phyloP scores from a whole-genome alignment of 2,888 invertebrate genomes.

The Nomada lathburiana region DNA sequence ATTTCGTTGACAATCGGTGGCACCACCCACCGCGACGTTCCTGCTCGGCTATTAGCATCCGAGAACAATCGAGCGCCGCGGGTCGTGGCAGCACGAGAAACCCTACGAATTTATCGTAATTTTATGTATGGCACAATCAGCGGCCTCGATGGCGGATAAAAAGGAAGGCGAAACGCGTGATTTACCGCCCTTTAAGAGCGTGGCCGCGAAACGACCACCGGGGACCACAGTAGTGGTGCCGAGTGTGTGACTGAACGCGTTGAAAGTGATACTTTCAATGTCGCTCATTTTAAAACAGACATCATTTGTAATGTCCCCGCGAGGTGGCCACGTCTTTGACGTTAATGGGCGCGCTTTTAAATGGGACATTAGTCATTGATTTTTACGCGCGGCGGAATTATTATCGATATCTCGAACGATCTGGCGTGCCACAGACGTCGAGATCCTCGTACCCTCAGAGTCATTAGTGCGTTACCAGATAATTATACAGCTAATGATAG shows the following conservation, averaged over 20 bases:
- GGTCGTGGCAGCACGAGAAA: slow-evolving; percentile 75
- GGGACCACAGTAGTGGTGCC: slow-evolving; percentile 50
- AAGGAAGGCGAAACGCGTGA: slow-evolving; percentile 76
- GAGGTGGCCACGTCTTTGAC: background rate
- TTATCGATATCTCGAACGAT: background rate
- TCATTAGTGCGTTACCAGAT: slow-evolving; percentile 29
- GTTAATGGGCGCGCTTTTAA: background rate
- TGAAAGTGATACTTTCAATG: slow-evolving; percentile 66
- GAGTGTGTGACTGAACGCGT: slow-evolving; percentile 42
- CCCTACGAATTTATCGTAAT: slow-evolving; percentile 82
- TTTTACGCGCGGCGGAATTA: too few species aligned
- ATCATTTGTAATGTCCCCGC: slow-evolving; percentile 43
- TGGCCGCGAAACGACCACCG: slow-evolving; percentile 30
- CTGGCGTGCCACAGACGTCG: background rate
- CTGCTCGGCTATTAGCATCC: slow-evolving; percentile 70
- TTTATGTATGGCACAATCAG: slow-evolving; percentile 84
- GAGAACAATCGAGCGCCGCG: slow-evolving; percentile 78
- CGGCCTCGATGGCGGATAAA: slow-evolving; percentile 74
- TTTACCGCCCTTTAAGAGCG: slow-evolving; percentile 78
- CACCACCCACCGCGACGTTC: slow-evolving; percentile 77
- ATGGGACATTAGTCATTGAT: slow-evolving; percentile 1
- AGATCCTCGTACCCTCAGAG: background rate
- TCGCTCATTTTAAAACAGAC: slow-evolving; percentile 52
- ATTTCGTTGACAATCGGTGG: slow-evolving; percentile 69
- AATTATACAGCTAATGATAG: slow-evolving; percentile 38